Evolutionary conservation across 2,797 vertebrate genomes (phyloP), one percentile per base, ranked within the genome.

Genomic region (Gobionotothen gibberifrons): DNA sequence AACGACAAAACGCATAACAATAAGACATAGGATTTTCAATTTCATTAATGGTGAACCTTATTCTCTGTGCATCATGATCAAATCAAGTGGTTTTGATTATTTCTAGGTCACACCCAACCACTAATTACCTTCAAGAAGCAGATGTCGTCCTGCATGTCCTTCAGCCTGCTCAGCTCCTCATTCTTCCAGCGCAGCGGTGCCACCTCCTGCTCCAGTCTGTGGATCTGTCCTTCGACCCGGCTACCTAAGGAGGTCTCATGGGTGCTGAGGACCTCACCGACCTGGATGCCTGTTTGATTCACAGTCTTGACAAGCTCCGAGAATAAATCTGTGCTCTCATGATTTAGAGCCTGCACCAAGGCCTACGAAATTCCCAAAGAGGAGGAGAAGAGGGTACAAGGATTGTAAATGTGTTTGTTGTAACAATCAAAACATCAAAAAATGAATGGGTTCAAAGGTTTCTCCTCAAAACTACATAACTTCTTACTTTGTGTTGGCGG

Each of bases 121-220:
- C 10, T 7, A 0, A 2, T 44, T 87, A 95, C 95, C 87, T 94
- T 93, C 58, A 95, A 62, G 62, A 96, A 95, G 65, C 81, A 81
- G 74, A 90, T 19, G 48, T 90, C 26, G 49, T 96, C 94, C 69
- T 93, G 83, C 61, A 89, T 91, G 55, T 71, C 54, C 0, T 84
- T 78, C 64, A 95, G 82, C 42, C 76, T 64, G 69, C 43, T 80
- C 72, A 95, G 79, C 79, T 94, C 93, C 6, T 90, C 88, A 12
- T 79, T 80, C 70, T 67, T 93, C 82, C 88, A 88, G 63, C 26
- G 66, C 15, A 95, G 90, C 65, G 85, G 86, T 9, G 67, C 79
- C 63, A 91, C 75, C 73, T 94, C 89, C 78, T 94, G 93, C 82
- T 95, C 86, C 64, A 96, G 82, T 14, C 52, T 69, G 29, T 90